A percentile compares a stretch with the other conserved stretches of the same genome.
These are phyloP conservation scores for Vulpes ferrilata DNA, from an alignment of 2,113 vertebrate species.

Conservation along the genomic window DNA sequence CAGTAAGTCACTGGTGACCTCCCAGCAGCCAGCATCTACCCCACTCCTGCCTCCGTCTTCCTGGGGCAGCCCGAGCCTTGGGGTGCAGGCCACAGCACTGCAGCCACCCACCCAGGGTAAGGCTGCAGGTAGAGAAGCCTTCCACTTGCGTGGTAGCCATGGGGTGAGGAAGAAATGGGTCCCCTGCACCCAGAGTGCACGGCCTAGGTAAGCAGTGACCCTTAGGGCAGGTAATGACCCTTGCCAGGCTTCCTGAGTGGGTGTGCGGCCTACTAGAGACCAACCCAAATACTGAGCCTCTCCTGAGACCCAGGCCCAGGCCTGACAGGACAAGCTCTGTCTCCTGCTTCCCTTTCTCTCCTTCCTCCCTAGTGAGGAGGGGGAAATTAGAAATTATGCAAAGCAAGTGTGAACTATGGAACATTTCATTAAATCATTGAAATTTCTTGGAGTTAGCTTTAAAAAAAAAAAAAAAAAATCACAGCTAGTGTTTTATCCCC, in stretches of 20 bases:
- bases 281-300: neutral
- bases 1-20: neutral
- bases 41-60: neutral
- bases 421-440: neutral
- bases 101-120: neutral
- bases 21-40: neutral
- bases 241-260: neutral
- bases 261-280: neutral
- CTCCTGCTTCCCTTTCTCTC: neutral
- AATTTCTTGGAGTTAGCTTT: neutral
- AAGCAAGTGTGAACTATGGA: neutral
- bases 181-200: fast-evolving
- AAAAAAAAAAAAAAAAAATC: slow-evolving; percentile 7
- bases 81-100: fast-evolving
- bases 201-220: neutral
- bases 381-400: neutral
- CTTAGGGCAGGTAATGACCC: neutral
- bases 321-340: neutral
- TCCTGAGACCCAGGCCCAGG: neutral
- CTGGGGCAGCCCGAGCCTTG: neutral
- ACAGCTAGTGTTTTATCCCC: slow-evolving; percentile 54
- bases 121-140: neutral
- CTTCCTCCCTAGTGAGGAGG: neutral
- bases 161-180: neutral
- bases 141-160: neutral